A percentile compares a stretch with the other conserved stretches of the same genome.
phyloP scores from a whole-genome alignment of 1,140 invertebrate species.

The Heliconius eleuchia region DNA sequence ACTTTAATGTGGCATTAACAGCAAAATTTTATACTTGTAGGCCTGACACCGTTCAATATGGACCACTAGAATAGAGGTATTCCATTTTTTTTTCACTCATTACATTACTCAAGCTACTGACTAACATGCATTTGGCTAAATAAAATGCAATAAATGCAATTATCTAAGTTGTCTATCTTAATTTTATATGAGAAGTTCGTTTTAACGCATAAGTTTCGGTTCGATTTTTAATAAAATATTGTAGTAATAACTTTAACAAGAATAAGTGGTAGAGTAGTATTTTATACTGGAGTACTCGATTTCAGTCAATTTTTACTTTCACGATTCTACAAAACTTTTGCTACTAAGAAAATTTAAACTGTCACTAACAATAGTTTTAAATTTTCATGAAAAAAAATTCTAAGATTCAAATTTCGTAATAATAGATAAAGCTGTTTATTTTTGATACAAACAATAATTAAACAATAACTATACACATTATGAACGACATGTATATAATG shows the following conservation, averaged over 20 bases:
- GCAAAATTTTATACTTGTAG: conserved; percentile 65
- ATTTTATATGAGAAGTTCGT: conserved; percentile 21
- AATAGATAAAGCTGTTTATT: background rate
- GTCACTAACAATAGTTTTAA: background rate
- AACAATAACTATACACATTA: background rate
- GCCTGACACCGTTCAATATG: conserved; percentile 69
- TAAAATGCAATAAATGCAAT: conserved; percentile 35
- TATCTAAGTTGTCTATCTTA: conserved; percentile 19
- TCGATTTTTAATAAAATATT: background rate
- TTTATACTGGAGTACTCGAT: conserved; percentile 45
- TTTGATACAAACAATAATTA: background rate
- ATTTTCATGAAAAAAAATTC: background rate
- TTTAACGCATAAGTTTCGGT: conserved; percentile 9
- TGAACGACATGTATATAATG: background rate
- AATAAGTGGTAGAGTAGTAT: conserved; percentile 39
- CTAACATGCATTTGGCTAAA: conserved; percentile 48
- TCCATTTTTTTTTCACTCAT: conserved; percentile 61
- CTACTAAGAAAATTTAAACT: background rate
- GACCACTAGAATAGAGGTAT: conserved; percentile 79
- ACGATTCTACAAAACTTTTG: background rate
- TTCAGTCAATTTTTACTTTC: conserved; percentile 58
- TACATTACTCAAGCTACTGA: conserved; percentile 44
- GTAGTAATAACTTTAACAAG: background rate
- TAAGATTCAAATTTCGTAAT: background rate
- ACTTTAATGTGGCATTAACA: conserved; percentile 61